Evolutionary conservation across 2,797 vertebrate species (phyloP).

Genomic region (Micromesistius poutassou): DNA sequence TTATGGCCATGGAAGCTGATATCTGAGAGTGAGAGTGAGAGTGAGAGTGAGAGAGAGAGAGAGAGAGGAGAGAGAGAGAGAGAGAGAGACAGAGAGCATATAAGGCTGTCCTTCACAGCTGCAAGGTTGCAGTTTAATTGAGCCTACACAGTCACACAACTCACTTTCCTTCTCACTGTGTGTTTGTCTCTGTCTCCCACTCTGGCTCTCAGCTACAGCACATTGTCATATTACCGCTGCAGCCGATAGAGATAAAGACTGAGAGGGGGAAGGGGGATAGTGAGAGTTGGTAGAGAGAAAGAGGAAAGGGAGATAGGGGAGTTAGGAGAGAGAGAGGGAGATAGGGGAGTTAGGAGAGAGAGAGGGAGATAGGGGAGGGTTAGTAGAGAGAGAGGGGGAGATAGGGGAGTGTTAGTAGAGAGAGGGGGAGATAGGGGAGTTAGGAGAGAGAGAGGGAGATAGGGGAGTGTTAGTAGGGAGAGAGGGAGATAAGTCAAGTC

Average conservation of each 20-base stretch:
- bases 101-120: constrained; percentile 46
- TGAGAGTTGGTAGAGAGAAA: constrained; percentile 2
- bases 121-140: constrained; percentile 63
- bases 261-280: background rate
- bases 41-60: too few relatives aligned
- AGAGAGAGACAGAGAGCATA: constrained; percentile 4
- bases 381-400: too few relatives aligned
- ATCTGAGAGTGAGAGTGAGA: too few relatives aligned
- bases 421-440: too few relatives aligned
- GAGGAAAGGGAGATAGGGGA: constrained; percentile 24
- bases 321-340: background rate
- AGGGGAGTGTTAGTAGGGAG: too few relatives aligned
- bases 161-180: constrained; percentile 20
- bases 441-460: too few relatives aligned
- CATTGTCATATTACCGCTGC: constrained; percentile 38
- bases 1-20: too few relatives aligned
- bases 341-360: too few relatives aligned
- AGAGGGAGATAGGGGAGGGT: too few relatives aligned
- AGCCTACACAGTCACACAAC: constrained; percentile 31
- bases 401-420: too few relatives aligned
- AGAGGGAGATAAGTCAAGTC: too few relatives aligned
- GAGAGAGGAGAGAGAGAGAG: too few relatives aligned
- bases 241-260: constrained; percentile 18
- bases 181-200: constrained; percentile 23
- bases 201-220: constrained; percentile 25